Conservation (phyloP, 2,888 invertebrate genomes). For the Corythucha ciliata region DNA sequence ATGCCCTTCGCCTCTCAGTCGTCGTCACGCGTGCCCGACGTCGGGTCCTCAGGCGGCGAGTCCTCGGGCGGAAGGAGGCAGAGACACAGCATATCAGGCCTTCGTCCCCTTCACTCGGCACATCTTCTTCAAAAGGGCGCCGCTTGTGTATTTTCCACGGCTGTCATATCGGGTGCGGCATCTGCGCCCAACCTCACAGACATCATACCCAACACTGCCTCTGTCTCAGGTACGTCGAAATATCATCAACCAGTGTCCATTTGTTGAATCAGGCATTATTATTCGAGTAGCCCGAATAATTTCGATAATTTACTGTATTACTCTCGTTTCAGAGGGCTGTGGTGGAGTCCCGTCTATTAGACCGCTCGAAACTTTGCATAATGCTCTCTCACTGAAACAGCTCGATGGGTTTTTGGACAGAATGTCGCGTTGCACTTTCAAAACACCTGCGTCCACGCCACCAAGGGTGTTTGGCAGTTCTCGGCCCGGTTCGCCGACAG, state of each 20-base stretch:
- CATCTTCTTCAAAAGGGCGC: conserved; percentile 46
- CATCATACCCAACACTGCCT: conserved; percentile 68
- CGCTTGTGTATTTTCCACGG: conserved; percentile 88
- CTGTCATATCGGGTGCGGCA: conserved; percentile 89
- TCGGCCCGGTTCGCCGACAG: conserved; percentile 20
- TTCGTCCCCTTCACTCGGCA: conserved; percentile 52
- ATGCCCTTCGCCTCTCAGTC: too few relatives aligned
- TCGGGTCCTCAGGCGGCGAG: background rate
- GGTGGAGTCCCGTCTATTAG: conserved; percentile 91
- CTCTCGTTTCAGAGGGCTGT: conserved; percentile 56
- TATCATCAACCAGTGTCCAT: background rate
- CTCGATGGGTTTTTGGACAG: conserved; percentile 81
- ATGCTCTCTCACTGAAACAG: conserved; percentile 85
- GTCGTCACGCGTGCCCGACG: too few relatives aligned
- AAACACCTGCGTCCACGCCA: conserved; percentile 58
- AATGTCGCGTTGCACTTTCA: conserved; percentile 66
- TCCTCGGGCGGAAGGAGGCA: conserved; percentile 37
- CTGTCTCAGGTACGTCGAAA: conserved; percentile 52
- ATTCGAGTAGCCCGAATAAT: background rate
- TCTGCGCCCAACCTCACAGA: conserved; percentile 84
- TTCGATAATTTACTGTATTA: too few relatives aligned
- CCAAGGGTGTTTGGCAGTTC: conserved; percentile 47
- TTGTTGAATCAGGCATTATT: background rate
- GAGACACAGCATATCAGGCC: conserved; percentile 59
- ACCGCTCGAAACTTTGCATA: conserved; percentile 94